Percentiles rank a stretch among this genome's conserved stretches.
Evolutionary conservation across 2,888 invertebrate species (phyloP).

Genomic region (Brachycybe producta): DNA sequence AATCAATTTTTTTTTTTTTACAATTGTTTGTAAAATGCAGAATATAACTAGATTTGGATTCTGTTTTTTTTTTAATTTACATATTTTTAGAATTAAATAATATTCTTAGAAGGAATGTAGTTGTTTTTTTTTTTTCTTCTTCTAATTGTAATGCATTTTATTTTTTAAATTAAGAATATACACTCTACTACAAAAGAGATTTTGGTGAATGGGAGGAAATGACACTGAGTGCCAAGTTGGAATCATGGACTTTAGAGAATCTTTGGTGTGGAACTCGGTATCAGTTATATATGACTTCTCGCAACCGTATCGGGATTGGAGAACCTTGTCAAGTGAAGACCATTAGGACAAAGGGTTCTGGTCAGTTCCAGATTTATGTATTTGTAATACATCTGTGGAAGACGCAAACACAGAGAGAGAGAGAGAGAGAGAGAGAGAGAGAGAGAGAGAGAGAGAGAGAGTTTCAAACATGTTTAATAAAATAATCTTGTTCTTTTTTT

Average conservation of each 20-base stretch:
- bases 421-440: too few relatives aligned
- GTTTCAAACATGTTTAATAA: background rate
- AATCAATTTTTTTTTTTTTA: background rate
- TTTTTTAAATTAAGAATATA: conserved; percentile 49
- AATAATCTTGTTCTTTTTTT: conserved; percentile 5
- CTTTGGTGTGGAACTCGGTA: conserved; percentile 85
- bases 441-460: too few relatives aligned
- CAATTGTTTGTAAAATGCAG: too few relatives aligned
- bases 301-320: conserved; percentile 83
- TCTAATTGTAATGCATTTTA: background rate
- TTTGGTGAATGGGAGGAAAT: conserved; percentile 88
- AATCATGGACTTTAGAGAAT: conserved; percentile 56
- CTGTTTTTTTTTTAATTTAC: background rate
- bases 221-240: conserved; percentile 36
- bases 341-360: conserved; percentile 81
- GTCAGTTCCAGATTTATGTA: conserved; percentile 73
- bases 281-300: conserved; percentile 83
- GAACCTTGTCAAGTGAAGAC: conserved; percentile 79
- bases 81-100: background rate
- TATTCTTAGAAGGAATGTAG: background rate
- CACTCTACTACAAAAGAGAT: conserved; percentile 83
- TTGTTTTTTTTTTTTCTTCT: background rate
- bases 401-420: too few relatives aligned
- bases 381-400: too few relatives aligned
- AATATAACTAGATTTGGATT: too few relatives aligned